Percentiles rank a stretch among this genome's conserved stretches.
These are phyloP conservation scores for Arctopsyche grandis DNA, from an alignment of 1,140 invertebrate species.

Conservation along the genomic window DNA sequence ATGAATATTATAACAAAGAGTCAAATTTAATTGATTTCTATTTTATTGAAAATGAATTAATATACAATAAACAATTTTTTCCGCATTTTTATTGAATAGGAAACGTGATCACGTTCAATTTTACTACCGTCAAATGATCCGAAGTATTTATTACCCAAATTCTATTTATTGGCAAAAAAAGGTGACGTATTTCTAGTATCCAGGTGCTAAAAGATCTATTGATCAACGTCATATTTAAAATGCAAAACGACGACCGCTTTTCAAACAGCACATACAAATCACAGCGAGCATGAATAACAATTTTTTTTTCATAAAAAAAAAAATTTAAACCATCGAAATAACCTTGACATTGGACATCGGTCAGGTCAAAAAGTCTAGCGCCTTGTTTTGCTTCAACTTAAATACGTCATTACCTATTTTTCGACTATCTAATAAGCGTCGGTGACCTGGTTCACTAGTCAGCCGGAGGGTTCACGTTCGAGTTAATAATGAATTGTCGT, in stretches of 20 bases:
- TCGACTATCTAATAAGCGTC: not conserved
- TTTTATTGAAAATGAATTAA: too few species aligned
- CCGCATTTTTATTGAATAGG: too few species aligned
- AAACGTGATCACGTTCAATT: too few species aligned
- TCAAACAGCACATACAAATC: not conserved
- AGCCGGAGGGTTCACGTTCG: not conserved
- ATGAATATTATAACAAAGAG: too few species aligned
- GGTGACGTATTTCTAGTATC: not conserved
- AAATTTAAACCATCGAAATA: not conserved
- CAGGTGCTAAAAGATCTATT: conserved; percentile 21
- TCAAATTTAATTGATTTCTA: too few species aligned
- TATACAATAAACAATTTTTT: too few species aligned
- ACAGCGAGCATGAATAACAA: not conserved
- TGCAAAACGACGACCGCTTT: conserved; percentile 15
- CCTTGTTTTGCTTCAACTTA: not conserved
- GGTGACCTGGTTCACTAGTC: not conserved
- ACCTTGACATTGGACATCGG: not conserved
- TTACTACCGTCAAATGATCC: too few species aligned
- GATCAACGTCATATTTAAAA: conserved; percentile 22
- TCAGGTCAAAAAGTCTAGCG: not conserved
- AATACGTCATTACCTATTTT: not conserved
- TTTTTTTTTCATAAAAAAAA: not conserved
- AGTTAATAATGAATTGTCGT: not conserved
- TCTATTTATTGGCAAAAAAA: too few species aligned
- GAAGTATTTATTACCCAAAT: too few species aligned